phyloP scores from a whole-genome alignment of 2,797 vertebrate genomes.

The Zalophus californianus region DNA sequence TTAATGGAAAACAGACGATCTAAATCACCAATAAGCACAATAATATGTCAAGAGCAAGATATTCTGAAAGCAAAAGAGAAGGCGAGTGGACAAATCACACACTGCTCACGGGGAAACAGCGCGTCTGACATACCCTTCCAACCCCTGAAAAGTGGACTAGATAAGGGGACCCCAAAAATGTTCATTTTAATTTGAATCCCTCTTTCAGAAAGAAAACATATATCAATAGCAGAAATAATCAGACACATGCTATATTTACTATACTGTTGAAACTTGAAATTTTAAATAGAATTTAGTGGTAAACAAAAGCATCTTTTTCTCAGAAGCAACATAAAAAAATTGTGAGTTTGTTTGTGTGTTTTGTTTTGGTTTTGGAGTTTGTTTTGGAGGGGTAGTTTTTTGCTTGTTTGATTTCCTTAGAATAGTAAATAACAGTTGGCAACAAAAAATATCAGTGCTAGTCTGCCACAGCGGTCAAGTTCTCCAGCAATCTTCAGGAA shows the following conservation, averaged over 20 bases:
- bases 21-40: neutral
- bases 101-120: neutral
- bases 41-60: neutral
- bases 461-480: neutral
- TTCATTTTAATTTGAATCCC: neutral
- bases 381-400: neutral
- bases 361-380: neutral
- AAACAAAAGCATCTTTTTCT: neutral
- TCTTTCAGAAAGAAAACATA: constrained; percentile 31
- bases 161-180: neutral
- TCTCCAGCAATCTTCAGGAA: constrained; percentile 21
- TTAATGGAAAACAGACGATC: neutral
- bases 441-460: neutral
- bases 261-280: neutral
- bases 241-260: neutral
- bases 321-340: neutral
- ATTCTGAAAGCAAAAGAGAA: neutral
- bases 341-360: neutral
- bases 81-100: neutral
- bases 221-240: neutral
- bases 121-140: neutral
- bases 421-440: constrained; percentile 31
- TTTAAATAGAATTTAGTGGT: neutral
- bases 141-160: neutral
- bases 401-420: constrained; percentile 23